phyloP scores from a whole-genome alignment of 2,797 vertebrate species.

The Cuculus canorus region DNA sequence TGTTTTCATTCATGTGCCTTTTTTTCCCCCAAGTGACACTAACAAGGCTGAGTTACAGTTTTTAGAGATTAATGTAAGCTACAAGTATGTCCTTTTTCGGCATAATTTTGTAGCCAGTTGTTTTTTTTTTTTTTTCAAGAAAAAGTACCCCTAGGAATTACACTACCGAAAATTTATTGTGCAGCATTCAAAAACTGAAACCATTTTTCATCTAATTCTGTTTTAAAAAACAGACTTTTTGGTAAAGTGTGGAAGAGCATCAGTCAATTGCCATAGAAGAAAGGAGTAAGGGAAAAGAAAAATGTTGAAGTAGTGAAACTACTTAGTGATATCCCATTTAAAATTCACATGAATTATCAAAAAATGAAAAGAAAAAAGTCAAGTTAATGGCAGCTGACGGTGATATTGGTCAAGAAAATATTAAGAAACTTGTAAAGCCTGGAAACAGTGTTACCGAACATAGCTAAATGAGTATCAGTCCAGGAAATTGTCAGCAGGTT shows the following conservation, averaged over 20 bases:
- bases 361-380: not conserved
- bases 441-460: not conserved
- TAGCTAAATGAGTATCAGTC: not conserved
- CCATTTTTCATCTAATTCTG: not conserved
- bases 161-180: not conserved
- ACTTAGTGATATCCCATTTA: not conserved
- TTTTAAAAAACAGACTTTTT: not conserved
- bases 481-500: not conserved
- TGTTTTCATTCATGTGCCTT: not conserved
- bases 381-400: not conserved
- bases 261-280: not conserved
- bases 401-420: not conserved
- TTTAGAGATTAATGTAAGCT: not conserved
- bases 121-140: not conserved
- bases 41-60: not conserved
- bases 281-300: not conserved
- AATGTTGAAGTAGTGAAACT: not conserved
- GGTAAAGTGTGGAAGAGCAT: not conserved
- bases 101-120: not conserved
- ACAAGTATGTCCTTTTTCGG: not conserved
- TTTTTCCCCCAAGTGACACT: not conserved
- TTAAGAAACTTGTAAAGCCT: not conserved
- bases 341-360: not conserved
- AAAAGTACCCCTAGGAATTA: not conserved
- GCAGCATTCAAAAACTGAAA: not conserved